Evolutionary conservation across 2,888 invertebrate species (phyloP).

Genomic region (Vanessa cardui): DNA sequence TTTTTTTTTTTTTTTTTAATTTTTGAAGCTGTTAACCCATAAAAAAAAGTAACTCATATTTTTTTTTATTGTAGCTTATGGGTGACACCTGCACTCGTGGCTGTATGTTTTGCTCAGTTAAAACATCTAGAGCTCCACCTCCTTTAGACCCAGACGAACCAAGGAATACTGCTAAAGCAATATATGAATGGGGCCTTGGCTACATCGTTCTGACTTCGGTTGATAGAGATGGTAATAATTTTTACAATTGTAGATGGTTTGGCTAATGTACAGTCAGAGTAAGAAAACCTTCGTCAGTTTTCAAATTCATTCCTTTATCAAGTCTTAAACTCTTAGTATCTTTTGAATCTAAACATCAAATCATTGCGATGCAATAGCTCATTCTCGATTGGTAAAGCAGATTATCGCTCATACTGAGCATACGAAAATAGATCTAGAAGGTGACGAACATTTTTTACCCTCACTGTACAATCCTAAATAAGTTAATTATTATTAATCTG

Average conservation of each 20-base stretch:
- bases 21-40: too few species aligned
- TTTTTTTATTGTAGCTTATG: conserved; percentile 86
- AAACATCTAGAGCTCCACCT: conserved; percentile 95
- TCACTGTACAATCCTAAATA: neutral
- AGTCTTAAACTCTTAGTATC: too few species aligned
- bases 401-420: too few species aligned
- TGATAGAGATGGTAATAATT: conserved; percentile 92
- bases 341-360: too few species aligned
- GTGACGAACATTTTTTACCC: too few species aligned
- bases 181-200: conserved; percentile 96
- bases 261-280: too few species aligned
- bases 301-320: too few species aligned
- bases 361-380: too few species aligned
- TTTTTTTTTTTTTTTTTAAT: conserved; percentile 32
- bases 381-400: too few species aligned
- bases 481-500: neutral
- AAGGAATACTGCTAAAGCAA: conserved; percentile 94
- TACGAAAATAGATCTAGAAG: too few species aligned
- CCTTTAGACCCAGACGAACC: conserved; percentile 96
- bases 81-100: conserved; percentile 99
- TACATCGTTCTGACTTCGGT: conserved; percentile 99
- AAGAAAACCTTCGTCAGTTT: too few species aligned
- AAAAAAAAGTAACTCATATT: too few species aligned
- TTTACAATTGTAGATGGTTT: neutral
- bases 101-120: conserved; percentile 99